Evolutionary conservation across 2,797 vertebrate genomes (phyloP).

Genomic region (Martes flavigula): DNA sequence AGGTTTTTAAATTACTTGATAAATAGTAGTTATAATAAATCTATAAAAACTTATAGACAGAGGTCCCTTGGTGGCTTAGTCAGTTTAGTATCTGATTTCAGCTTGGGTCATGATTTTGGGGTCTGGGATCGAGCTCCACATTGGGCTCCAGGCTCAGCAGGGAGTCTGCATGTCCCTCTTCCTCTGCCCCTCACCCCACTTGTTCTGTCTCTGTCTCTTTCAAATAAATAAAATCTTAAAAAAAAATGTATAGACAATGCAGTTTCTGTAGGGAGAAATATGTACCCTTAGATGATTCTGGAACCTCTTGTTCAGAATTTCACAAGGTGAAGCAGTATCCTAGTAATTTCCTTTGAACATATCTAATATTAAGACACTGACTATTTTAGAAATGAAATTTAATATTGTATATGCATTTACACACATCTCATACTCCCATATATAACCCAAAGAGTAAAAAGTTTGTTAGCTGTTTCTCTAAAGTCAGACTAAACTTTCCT

Average conservation of each 20-base stretch:
- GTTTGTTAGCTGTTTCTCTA: background rate
- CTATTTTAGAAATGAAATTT: background rate
- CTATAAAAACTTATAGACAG: background rate
- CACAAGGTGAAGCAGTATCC: background rate
- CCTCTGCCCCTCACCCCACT: background rate
- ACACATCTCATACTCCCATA: background rate
- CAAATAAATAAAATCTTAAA: background rate
- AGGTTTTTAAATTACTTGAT: background rate
- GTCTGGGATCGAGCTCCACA: background rate
- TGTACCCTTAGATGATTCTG: background rate
- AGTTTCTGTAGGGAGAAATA: background rate
- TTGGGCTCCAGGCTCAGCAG: background rate
- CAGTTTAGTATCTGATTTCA: background rate
- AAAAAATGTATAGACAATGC: background rate
- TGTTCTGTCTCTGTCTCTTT: background rate
- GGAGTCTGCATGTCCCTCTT: background rate
- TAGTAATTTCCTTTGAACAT: background rate
- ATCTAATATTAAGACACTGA: background rate
- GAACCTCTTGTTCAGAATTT: background rate
- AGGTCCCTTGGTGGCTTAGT: background rate
- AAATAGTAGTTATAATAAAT: background rate
- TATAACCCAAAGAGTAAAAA: background rate
- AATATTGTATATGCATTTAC: background rate
- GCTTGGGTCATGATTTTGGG: background rate
- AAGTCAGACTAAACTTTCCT: background rate